Base-by-base conservation (phyloP, 1,140 invertebrate species). In the Brachionus calyciflorus region DNA sequence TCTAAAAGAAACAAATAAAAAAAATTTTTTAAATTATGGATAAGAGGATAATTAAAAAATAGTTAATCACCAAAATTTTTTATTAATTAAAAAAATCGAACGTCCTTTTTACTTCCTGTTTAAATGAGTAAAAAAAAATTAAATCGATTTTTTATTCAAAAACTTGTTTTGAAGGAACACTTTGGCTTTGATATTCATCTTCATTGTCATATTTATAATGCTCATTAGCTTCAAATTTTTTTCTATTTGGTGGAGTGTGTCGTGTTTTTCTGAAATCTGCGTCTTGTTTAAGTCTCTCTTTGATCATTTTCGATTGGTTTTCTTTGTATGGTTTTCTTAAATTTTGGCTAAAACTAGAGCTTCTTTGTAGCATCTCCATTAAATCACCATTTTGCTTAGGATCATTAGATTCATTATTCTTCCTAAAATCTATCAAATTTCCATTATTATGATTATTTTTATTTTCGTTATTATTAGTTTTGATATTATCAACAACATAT, bases 241-340 rank as follows among this genome's bases (percentile, higher is more conserved):
- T 60, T 60, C 37, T 60, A 17, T 17, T 37, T 10, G 60, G 60
- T n/a, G 60, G 19, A 17, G 41, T 44, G 24, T 65, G 60, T 21
- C 60, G 17, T 0, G 60, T 65, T 44, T 44, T 41, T 65, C 37
- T 65, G 44, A 65, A 65, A 7, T 65, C 60, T 1, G 60, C 60
- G 24, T 65, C 60, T 4, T 24, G 19, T 17, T 65, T 65, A 24
- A 65, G 60, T 65, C 60, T 65, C 24, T 65, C 60, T 65, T 65
- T 37, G 19, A 44, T 41, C 40, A 65, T 44, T 44, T 65, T 65
- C 3, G 40, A 44, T 17, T 65, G 60, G 5, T 41, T 44, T 14
- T 65, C 60, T 14, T 37, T 41, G 26, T 24, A 65, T 44, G 60
- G 24, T 65, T 44, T 65, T 2, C 19, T 26, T n/a, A 65, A 65